Base-by-base conservation (phyloP, 2,797 vertebrate genomes). In the Eremophila alpestris region DNA sequence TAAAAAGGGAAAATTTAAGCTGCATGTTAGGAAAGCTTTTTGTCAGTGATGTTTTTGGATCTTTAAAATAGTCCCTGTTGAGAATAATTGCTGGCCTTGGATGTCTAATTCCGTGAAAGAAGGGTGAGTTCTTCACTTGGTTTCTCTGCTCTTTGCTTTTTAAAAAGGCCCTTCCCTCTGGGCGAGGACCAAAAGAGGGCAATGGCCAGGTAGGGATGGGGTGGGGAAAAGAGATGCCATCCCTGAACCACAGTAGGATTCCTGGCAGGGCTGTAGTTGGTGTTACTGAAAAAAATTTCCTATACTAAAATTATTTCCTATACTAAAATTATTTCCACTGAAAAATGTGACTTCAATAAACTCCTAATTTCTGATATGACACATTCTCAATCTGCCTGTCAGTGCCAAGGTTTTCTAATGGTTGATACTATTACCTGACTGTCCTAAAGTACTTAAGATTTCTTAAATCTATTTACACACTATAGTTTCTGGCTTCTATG, bases 1-100 rank as follows among this genome's bases (percentile, higher is more conserved):
- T 76, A 88, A 83, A 87, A 93, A 83, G 48, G 27, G 86, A 80
- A 87, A 76, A 90, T 58, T 70, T 64, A 77, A 60, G n/a, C 83
- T 94, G 22, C 2, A 3, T 65, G 22, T 87, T 95, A 62, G 71
- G 90, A 87, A 96, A 77, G 52, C 13, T 63, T 93, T 94, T 70
- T 92, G 74, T 73, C 70, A 82, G 74, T 71, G 64, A 63, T 69
- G 63, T n/a, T 82, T 93, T 86, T 76, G 15, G 75, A 88, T 70
- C 69, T 93, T 84, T 90, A 60, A 83, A 87, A 67, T 76, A 79
- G 45, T 87, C 52, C 11, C 14, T 52, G 45, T 46, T 88, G 77
- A 91, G 58, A 90, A 81, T 45, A 71, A 90, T 76, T 54, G 16
- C 64, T 55, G 54, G n/a, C 41, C n/a, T 83, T 70, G 41, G 27